Evolutionary conservation across 2,888 invertebrate genomes (phyloP).

Genomic region (Drosophila anceps): DNA sequence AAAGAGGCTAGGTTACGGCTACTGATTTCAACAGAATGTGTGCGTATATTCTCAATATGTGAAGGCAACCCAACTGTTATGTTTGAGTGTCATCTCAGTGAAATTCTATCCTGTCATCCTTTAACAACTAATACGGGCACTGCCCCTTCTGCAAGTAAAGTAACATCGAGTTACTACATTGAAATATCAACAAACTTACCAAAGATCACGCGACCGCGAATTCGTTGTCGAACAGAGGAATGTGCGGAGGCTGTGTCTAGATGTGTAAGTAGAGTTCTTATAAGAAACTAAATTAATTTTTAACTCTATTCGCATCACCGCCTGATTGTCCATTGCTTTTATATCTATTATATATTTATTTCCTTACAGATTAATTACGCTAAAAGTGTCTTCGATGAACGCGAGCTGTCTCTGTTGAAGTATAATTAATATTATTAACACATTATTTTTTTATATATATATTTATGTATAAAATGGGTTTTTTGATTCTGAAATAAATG

Average conservation of each 20-base stretch:
- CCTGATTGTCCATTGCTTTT: neutral
- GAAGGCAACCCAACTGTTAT: constrained; percentile 83
- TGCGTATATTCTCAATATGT: constrained; percentile 84
- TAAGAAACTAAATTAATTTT: neutral
- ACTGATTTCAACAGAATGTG: constrained; percentile 84
- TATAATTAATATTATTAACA: constrained; percentile 40
- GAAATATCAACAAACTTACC: constrained; percentile 85
- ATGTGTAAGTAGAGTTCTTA: constrained; percentile 81
- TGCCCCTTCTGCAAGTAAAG: constrained; percentile 64
- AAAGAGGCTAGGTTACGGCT: constrained; percentile 86
- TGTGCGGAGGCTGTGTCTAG: constrained; percentile 86
- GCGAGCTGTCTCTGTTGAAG: constrained; percentile 84
- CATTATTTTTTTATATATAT: constrained; percentile 21
- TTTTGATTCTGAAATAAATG: constrained; percentile 21
- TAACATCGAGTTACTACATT: constrained; percentile 80
- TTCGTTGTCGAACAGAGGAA: constrained; percentile 90
- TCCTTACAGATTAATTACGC: constrained; percentile 93
- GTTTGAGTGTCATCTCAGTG: constrained; percentile 84
- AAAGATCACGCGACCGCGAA: constrained; percentile 88
- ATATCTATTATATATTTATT: neutral
- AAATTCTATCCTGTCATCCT: constrained; percentile 85
- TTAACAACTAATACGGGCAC: constrained; percentile 75
- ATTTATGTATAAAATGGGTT: constrained; percentile 5
- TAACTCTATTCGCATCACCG: neutral
- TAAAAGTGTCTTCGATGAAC: constrained; percentile 93